phyloP scores from a whole-genome alignment of 2,113 vertebrate genomes.

The Amia ocellicauda region DNA sequence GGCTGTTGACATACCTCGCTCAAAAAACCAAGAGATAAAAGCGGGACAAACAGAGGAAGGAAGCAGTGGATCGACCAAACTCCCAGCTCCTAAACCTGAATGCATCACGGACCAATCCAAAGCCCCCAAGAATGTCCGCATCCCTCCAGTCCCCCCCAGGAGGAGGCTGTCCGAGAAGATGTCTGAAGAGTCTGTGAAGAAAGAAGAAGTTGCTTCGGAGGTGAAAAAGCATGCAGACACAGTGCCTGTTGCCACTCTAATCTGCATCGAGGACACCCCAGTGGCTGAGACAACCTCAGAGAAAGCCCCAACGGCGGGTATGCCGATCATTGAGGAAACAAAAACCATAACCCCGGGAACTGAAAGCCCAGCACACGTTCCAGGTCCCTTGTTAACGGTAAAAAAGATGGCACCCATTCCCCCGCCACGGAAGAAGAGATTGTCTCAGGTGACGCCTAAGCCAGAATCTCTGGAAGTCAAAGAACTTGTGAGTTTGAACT shows the following conservation, averaged over 20 bases:
- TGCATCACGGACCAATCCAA: conserved; percentile 16
- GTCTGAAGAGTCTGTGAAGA: neutral
- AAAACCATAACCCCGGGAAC: too few species aligned
- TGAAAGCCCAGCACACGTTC: neutral
- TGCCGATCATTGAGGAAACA: too few species aligned
- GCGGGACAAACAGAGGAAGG: conserved; percentile 27
- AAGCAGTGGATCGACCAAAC: conserved; percentile 19
- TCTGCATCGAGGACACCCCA: conserved; percentile 14
- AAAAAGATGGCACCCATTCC: conserved; percentile 62
- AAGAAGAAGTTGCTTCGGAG: neutral
- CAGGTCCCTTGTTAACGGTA: neutral
- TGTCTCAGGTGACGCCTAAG: conserved; percentile 28
- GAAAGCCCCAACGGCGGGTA: too few species aligned
- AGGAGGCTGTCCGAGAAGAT: conserved; percentile 32
- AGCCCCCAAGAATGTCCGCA: neutral
- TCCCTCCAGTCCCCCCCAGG: conserved; percentile 32
- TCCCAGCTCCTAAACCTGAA: conserved; percentile 23
- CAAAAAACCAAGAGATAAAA: conserved; percentile 31
- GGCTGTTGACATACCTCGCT: conserved; percentile 15
- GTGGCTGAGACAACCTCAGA: neutral
- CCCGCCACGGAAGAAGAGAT: conserved; percentile 69
- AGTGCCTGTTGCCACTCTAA: conserved; percentile 16
- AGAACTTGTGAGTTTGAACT: neutral
- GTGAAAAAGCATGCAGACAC: neutral
- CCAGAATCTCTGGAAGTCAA: conserved; percentile 9